Evolutionary conservation across 2,113 vertebrate genomes (phyloP), one percentile per base, ranked within the genome.

Genomic region (Pitta sordida): DNA sequence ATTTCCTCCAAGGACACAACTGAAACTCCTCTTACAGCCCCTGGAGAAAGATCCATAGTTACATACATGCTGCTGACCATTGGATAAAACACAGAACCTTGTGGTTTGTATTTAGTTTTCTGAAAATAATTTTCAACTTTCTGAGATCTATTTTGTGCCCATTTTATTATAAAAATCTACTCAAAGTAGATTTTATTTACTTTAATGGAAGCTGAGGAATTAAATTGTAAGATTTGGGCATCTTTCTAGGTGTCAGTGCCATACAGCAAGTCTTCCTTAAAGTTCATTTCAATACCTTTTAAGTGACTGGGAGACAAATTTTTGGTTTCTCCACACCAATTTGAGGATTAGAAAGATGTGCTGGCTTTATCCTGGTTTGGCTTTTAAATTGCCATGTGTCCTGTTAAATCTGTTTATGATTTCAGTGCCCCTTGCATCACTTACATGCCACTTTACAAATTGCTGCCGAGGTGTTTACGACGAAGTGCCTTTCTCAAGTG

Each of bases 221-320:
- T 20, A 22, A 59, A 11, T 10, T 9, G 27, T n/a, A 69, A 12
- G 6, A 17, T 51, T n/a, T n/a, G 62, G 21, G 20, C n/a, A 1
- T 2, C 44, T n/a, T n/a, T 67, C 48, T 51, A 21, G n/a, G 24
- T 36, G 88, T 80, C 78, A 59, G 65, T 34, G 37, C 74, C 26
- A 2, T 11, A 12, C n/a, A 78, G n/a, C 52, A 41, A 79, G 9
- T 21, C 30, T 84, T 88, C 55, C 39, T 74, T 63, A 4, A n/a
- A 68, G 27, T 19, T 62, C 19, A 10, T 78, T 89, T 90, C 85
- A 90, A 85, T 82, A 37, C 49, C 43, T 83, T 75, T 81, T 67
- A 88, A 83, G 36, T 94, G 92, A 95, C 86, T 67, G 56, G 43
- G 51, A 95, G 69, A 20, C 60, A 71, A 70, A 74, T 70, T 71